Conservation (phyloP, 2,113 vertebrate genomes). For the Leucoraja erinaceus region DNA sequence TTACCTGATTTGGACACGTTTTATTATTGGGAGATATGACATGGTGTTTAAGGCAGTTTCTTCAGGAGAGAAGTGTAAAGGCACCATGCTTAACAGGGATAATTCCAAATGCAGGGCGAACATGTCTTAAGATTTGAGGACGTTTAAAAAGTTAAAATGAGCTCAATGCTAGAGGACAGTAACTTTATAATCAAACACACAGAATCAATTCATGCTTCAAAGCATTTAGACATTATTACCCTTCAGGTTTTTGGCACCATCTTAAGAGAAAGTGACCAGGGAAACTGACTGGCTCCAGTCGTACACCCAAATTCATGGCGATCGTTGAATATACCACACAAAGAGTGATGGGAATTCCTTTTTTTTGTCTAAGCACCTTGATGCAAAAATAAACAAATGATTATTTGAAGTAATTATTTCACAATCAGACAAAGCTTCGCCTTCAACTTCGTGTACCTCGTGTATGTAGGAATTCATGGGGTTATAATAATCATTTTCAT, state of each 20-base stretch:
- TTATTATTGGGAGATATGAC: not conserved
- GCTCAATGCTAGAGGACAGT: not conserved
- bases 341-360: conserved; percentile 94
- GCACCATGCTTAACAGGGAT: not conserved
- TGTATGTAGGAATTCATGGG: conserved; percentile 93
- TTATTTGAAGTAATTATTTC: not conserved
- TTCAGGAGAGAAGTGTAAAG: not conserved
- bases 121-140: not conserved
- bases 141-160: not conserved
- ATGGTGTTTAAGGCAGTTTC: not conserved
- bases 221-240: conserved; percentile 54
- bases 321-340: conserved; percentile 89
- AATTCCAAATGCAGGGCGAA: not conserved
- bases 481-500: conserved; percentile 92
- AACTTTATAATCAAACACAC: not conserved
- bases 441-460: conserved; percentile 61
- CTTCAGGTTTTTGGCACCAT: conserved; percentile 79
- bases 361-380: conserved; percentile 82
- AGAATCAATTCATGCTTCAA: not conserved
- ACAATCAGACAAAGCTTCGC: not conserved
- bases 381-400: not conserved
- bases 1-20: too few relatives aligned
- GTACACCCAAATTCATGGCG: conserved; percentile 76
- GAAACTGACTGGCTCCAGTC: conserved; percentile 90
- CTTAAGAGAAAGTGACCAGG: conserved; percentile 89